Evolutionary conservation across 2,888 invertebrate species (phyloP), one percentile per base, ranked within the genome.

Genomic region (Dendrolimus houi): DNA sequence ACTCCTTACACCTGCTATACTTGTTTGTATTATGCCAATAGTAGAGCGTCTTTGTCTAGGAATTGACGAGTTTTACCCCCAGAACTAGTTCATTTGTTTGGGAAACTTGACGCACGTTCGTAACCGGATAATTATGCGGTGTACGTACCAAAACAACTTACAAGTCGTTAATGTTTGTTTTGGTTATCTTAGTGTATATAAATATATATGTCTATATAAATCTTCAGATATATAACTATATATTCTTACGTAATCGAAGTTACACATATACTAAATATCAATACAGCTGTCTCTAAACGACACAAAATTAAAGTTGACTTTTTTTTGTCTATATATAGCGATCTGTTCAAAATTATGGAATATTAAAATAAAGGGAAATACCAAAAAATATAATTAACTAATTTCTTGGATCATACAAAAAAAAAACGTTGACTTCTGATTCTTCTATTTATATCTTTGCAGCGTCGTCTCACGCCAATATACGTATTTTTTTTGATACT

Each of bases 21-120:
- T 59, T 65, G 68, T 68, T 75, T 65, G 71, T 75, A 72, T 77
- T 74, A 74, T 68, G 72, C 77, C 75, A 74, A 73, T 75, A 68
- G 69, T 67, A 66, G 60, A 66, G 56, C 61, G 72, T 73, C 73
- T 77, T 77, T 77, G 78, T 79, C 71, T 74, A 53, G 55, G 63
- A 67, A 76, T 76, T 75, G 74, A 78, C 71, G 72, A 73, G 74
- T 67, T 71, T 72, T 47, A 9, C 47, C 71, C 60, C 57, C 59
- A 58, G 68, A 69, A 68, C 68, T 69, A 65, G 65, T 70, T 70
- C 69, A 69, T 71, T 70, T 69, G 66, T 70, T 66, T 67, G 61
- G 66, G 64, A 59, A 65, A 66, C 66, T 58, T 56, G 54, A 56
- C 52, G 14, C 52, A 41, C 54, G 53, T 53, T 53, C 54, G 40